A percentile compares a stretch with the other conserved stretches of the same genome.
Conservation (phyloP, 1,140 invertebrate genomes). For the Melipona quadrifasciata region DNA sequence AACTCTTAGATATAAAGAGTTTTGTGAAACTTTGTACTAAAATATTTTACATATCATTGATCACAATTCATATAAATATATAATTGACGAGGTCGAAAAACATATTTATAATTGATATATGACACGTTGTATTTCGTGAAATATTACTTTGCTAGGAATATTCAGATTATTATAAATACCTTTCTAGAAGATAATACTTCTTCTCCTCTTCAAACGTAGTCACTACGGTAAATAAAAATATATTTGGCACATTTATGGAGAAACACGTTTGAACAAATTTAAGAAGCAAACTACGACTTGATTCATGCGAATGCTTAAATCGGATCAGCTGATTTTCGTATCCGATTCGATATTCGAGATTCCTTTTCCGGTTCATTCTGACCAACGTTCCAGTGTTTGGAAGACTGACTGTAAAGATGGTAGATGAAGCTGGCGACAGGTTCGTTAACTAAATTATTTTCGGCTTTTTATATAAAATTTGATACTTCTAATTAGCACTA, state of each 20-base stretch:
- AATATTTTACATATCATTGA: neutral
- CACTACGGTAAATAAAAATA: neutral
- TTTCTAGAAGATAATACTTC: neutral
- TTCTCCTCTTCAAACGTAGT: neutral
- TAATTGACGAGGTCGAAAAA: neutral
- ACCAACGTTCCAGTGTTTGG: slow-evolving; percentile 69
- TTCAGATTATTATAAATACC: neutral
- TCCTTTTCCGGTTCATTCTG: slow-evolving; percentile 68
- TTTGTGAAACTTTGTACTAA: neutral
- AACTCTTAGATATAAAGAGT: neutral
- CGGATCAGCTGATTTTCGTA: slow-evolving; percentile 74
- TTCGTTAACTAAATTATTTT: slow-evolving; percentile 68
- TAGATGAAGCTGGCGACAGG: slow-evolving; percentile 81
- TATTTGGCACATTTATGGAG: neutral
- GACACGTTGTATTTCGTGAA: neutral
- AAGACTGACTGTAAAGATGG: slow-evolving; percentile 78
- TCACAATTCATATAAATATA: neutral
- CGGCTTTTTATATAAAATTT: slow-evolving; percentile 4
- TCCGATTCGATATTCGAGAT: slow-evolving; percentile 68
- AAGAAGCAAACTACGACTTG: slow-evolving; percentile 33
- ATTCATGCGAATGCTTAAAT: slow-evolving; percentile 32
- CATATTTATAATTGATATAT: neutral
- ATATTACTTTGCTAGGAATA: neutral
- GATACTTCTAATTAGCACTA: neutral
- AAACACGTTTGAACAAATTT: slow-evolving; percentile 2